These are phyloP conservation scores for Halictus quadricinctus DNA, from an alignment of 2,888 invertebrate species.

Conservation along the genomic window DNA sequence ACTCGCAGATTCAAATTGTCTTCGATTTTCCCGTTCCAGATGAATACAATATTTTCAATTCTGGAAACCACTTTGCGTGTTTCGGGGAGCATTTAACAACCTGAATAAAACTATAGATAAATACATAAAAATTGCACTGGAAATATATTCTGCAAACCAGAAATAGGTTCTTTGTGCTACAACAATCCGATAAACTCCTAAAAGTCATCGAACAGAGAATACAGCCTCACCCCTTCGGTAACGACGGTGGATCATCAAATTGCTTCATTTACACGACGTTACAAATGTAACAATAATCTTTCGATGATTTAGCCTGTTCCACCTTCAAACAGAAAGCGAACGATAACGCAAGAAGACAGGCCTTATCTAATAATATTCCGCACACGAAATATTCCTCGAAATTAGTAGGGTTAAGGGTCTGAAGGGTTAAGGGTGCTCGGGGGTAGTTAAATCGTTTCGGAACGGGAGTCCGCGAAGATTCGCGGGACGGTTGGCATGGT, in stretches of 20 bases:
- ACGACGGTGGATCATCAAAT: too few species aligned
- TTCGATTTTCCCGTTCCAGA: not conserved
- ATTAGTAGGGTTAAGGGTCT: not conserved
- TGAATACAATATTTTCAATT: not conserved
- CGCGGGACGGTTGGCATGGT: slow-evolving; percentile 18
- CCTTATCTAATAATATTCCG: not conserved
- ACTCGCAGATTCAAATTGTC: not conserved
- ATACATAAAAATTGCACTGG: too few species aligned
- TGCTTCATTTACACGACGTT: too few species aligned
- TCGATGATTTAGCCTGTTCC: too few species aligned
- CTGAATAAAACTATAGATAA: not conserved
- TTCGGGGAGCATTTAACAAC: not conserved
- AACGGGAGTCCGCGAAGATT: slow-evolving; percentile 26
- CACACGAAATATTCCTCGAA: not conserved
- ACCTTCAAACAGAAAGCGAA: not conserved
- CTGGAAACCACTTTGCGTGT: not conserved
- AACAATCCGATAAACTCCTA: not conserved
- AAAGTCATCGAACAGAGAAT: not conserved
- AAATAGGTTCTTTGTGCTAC: not conserved
- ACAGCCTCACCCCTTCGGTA: not conserved
- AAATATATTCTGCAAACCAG: too few species aligned
- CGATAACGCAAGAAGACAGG: not conserved
- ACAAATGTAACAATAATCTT: too few species aligned
- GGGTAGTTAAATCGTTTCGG: slow-evolving; percentile 49
- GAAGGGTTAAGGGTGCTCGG: not conserved